phyloP scores from a whole-genome alignment of 2,888 invertebrate genomes.

The Nebria salina region DNA sequence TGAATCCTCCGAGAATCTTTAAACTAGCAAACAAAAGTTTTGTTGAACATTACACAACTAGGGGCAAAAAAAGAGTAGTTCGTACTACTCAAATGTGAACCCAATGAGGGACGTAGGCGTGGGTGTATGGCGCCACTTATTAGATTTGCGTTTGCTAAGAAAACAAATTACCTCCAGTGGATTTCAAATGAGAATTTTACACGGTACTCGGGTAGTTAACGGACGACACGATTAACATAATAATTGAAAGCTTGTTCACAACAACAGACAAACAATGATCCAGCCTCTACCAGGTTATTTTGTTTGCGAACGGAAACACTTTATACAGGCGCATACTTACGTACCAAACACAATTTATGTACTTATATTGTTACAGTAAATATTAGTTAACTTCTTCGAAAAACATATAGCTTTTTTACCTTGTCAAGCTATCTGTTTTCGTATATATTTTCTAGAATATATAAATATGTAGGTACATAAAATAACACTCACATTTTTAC shows the following conservation, averaged over 20 bases:
- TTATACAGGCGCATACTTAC: not conserved
- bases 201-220: slow-evolving; percentile 20
- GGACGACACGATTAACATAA: slow-evolving; percentile 24
- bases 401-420: slow-evolving; percentile 32
- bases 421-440: slow-evolving; percentile 29
- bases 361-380: slow-evolving; percentile 24
- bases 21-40: no score
- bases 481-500: slow-evolving; percentile 15
- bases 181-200: slow-evolving; percentile 28
- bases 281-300: not conserved
- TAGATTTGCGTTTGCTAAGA: slow-evolving; percentile 26
- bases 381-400: slow-evolving; percentile 28
- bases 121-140: slow-evolving; percentile 4
- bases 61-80: not conserved
- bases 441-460: slow-evolving; percentile 29
- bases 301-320: not conserved
- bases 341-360: not conserved
- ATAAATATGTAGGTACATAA: slow-evolving; percentile 17
- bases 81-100: not conserved
- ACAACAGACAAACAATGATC: slow-evolving; percentile 7
- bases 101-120: not conserved
- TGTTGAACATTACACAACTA: not conserved
- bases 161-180: slow-evolving; percentile 24
- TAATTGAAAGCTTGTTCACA: slow-evolving; percentile 24
- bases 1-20: no score